Base-by-base conservation (phyloP, 2,797 vertebrate species). In the Pangasius macronema region DNA sequence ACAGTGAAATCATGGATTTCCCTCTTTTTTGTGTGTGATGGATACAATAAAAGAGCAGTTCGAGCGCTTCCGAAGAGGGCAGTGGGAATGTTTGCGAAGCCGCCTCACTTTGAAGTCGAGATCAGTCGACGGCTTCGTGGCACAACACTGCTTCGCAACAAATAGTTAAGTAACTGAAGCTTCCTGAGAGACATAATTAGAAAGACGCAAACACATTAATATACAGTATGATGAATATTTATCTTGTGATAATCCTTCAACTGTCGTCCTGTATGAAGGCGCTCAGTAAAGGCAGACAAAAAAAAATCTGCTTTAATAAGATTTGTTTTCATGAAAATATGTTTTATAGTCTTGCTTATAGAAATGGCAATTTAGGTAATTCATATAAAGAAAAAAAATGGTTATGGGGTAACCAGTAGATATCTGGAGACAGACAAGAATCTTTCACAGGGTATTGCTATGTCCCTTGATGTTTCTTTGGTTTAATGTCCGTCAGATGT, bases 31-130 rank as follows among this genome's bases (percentile, higher is more conserved):
- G 42, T 42, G 65, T 79, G 80, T 86, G 33, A 24, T 14, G n/a
- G 57, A 33, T 59, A 83, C 82, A 88, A 91, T 91, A 85, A 90
- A 91, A 85, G 22, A 81, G 76, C 63, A 88, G 70, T 88, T 86
- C 20, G 75, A 79, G 61, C 33, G 24, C 86, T 73, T 80, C 82
- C 57, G 84, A 88, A 77, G 85, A 88, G 75, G 84, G 79, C 87
- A 86, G 90, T 90, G 89, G 88, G 90, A 91, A 91, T 87, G 86
- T 88, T 86, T 89, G 89, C 82, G 68, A 85, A 81, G 80, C 57
- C 59, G 27, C 51, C 90, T 83, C 61, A 72, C 91, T 92, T 91
- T 91, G 90, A 92, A 92, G 90, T 92, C 75, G 63, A 88, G 84
- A 92, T 90, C 91, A 89, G 90, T 92, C 89, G 90, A 88, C 88